Percentiles rank a stretch among this genome's conserved stretches.
phyloP scores from a whole-genome alignment of 2,888 invertebrate species.

The Itoplectis maculator region DNA sequence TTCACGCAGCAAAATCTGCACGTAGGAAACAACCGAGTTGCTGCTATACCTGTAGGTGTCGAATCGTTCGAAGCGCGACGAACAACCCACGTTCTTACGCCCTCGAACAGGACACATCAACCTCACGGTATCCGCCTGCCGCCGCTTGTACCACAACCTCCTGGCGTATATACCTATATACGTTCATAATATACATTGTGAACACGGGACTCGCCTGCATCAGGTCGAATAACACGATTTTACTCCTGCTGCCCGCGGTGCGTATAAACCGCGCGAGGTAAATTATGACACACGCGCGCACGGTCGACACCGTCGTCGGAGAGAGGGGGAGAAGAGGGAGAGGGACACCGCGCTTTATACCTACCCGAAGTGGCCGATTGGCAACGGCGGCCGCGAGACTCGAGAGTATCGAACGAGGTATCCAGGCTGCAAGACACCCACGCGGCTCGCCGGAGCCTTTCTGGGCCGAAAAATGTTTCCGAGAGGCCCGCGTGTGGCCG shows the following conservation, averaged over 20 bases:
- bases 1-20: not conserved
- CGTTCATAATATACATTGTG: slow-evolving; percentile 18
- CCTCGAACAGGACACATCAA: slow-evolving; percentile 5
- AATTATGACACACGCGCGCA: slow-evolving; percentile 51
- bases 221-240: slow-evolving; percentile 47
- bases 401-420: slow-evolving; percentile 73
- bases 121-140: not conserved
- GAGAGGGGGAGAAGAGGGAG: no score
- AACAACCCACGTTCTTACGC: slow-evolving; percentile 45
- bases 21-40: not conserved
- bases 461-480: slow-evolving; percentile 80
- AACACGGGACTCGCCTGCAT: slow-evolving; percentile 25
- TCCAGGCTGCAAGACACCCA: slow-evolving; percentile 81
- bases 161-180: slow-evolving; percentile 8
- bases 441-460: slow-evolving; percentile 74
- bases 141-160: no score
- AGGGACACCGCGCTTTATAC: no score
- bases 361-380: slow-evolving; percentile 5
- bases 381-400: slow-evolving; percentile 48
- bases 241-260: slow-evolving; percentile 23
- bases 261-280: slow-evolving; percentile 23
- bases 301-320: no score
- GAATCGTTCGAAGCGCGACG: slow-evolving; percentile 31
- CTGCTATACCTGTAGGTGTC: slow-evolving; percentile 41
- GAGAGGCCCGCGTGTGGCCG: slow-evolving; percentile 54